Base-by-base conservation (phyloP, 2,888 invertebrate species). In the Nezara viridula region DNA sequence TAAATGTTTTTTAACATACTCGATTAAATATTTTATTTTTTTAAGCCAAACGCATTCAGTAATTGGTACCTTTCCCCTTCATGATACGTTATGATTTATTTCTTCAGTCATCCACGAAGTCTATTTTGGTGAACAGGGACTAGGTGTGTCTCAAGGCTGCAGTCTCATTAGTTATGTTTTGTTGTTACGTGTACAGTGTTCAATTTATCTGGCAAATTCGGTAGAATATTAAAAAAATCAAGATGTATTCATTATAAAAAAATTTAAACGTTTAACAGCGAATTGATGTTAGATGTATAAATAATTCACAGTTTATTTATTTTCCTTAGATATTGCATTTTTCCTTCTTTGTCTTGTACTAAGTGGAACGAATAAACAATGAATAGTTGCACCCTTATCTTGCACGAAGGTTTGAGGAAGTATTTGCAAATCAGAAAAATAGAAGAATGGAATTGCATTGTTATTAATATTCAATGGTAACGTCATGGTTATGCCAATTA, bases 111-210 rank as follows among this genome's bases (percentile, higher is more conserved):
- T 81, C 16, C 81, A 44, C 81, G 44, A 81, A 81, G 44, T 81
- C 44, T 81, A 81, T 81, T 81, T 81, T 81, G 10, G 81, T 47
- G 40, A 44, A 40, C 81, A n/a, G n/a, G 14, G 44, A 47, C 44
- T 81, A 81, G 81, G 81, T n/a, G 81, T 81, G 81, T 81, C 81
- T 44, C 81, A 81, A 81, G 81, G 81, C 16, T 81, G 81, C 40
- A 14, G 40, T 81, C 44, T 81, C 44, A 1, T 81, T 47, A 47
- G 66, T 32, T 73, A 73, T 73, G 32, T 32, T 73, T 21, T 73
- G 37, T 73, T 60, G 60, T 60, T 60, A 60, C 27, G 14, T 27
- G 5, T 60, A 60, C 3, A 32, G 16, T 37, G 66, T 73, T 19
- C 66, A 16, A 37, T 16, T 60, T 27, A 27, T 73, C 0, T 19